Conservation (phyloP, 1,140 invertebrate genomes). For the Dryas iulia region DNA sequence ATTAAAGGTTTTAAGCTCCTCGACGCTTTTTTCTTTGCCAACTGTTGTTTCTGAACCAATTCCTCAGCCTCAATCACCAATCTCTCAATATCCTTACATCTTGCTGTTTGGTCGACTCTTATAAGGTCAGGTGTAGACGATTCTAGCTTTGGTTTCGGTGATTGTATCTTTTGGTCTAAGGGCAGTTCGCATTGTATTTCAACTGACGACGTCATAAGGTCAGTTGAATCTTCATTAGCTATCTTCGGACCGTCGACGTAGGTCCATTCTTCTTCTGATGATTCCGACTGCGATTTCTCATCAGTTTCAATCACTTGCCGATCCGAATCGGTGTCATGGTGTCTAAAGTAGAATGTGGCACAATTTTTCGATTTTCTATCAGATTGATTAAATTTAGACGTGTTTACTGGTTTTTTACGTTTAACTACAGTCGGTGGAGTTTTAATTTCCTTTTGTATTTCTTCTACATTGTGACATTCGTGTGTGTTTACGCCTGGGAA, state of each 20-base stretch:
- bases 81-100: constrained; percentile 82
- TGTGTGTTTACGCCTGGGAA: constrained; percentile 50
- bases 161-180: constrained; percentile 55
- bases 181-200: constrained; percentile 73
- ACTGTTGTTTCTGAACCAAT: constrained; percentile 81
- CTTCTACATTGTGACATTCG: constrained; percentile 39
- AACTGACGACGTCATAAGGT: constrained; percentile 76
- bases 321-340: constrained; percentile 91
- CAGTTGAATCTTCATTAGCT: constrained; percentile 71
- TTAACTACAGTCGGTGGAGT: constrained; percentile 75
- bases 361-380: constrained; percentile 89
- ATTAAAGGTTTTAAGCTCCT: constrained; percentile 79
- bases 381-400: constrained; percentile 83
- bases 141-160: constrained; percentile 58
- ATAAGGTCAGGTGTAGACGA: constrained; percentile 61
- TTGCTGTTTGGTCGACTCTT: constrained; percentile 55
- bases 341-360: constrained; percentile 91
- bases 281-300: constrained; percentile 81
- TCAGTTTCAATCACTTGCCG: constrained; percentile 75
- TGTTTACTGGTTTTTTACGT: constrained; percentile 77
- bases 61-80: constrained; percentile 87
- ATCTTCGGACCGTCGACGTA: constrained; percentile 81
- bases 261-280: constrained; percentile 88
- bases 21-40: constrained; percentile 71
- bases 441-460: constrained; percentile 50